These are phyloP conservation scores for Arge pagana DNA, from an alignment of 2,888 invertebrate species.

Conservation along the genomic window DNA sequence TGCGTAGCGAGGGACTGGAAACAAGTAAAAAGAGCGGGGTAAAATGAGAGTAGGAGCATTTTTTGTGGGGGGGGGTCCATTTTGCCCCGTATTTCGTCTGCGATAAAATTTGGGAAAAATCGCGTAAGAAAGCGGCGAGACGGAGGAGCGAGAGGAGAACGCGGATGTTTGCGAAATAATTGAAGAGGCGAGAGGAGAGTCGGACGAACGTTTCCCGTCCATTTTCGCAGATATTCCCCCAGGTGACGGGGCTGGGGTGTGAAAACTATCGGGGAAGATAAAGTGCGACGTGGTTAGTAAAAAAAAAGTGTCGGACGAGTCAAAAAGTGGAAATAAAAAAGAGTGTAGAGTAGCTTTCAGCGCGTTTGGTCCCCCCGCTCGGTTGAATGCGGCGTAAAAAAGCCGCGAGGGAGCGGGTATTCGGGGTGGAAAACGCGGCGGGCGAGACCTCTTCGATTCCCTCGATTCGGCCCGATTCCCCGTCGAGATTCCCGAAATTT, in stretches of 20 bases:
- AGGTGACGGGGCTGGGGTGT: neutral
- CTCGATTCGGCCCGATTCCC: constrained; percentile 34
- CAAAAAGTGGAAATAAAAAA: neutral
- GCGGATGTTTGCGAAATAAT: neutral
- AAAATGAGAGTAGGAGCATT: neutral
- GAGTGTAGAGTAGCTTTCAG: neutral
- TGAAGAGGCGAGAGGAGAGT: neutral
- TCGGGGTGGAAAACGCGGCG: constrained; percentile 34
- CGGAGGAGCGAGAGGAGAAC: neutral
- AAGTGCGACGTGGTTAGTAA: no score
- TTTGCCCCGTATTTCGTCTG: no score
- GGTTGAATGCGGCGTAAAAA: constrained; percentile 24
- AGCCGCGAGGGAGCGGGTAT: constrained; percentile 31
- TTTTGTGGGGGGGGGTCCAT: no score
- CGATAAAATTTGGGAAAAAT: no score
- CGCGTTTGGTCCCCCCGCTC: neutral
- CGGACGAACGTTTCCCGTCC: neutral
- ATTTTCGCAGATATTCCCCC: neutral
- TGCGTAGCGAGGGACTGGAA: neutral
- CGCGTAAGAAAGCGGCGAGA: no score
- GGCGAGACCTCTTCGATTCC: constrained; percentile 26
- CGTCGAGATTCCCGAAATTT: constrained; percentile 27
- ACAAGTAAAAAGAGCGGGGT: neutral
- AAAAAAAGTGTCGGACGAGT: neutral
- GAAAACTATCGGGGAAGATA: no score